Base-by-base conservation (phyloP, 2,113 vertebrate genomes). In the Labeo rohita region DNA sequence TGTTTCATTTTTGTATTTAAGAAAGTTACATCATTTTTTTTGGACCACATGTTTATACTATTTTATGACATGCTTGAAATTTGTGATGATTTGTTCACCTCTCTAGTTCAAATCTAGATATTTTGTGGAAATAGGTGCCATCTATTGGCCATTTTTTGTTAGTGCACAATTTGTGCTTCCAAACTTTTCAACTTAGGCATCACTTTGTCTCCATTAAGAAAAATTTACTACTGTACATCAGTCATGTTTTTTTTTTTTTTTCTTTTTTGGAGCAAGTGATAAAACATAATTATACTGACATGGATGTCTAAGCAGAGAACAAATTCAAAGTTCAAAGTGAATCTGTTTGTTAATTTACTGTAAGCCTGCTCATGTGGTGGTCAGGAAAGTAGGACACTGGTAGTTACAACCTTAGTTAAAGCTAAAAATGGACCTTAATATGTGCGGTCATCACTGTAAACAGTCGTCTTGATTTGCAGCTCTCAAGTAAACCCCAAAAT, bases 401-500 rank as follows among this genome's bases (percentile, higher is more conserved):
- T 18, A 78, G 21, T 28, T 8, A n/a, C 13, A 74, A 74, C 72
- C 23, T 49, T 23, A 49, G 21, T 23, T 8, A 21, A 75, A 28
- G 21, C 45, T 75, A 23, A 75, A 75, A 75, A 49, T 75, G 72
- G 72, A 74, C 49, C 16, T 45, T 59, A 28, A n/a, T 79, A 13
- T 8, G 54, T 72, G 23, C 8, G 63, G 52, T 63, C 84, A 12
- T 63, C 80, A 16, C 18, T 61, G n/a, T 77, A 87, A 49, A 73
- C 49, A 39, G 8, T 78, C 45, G 28, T 43, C 50, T 80, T 36
- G 72, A 45, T 61, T 61, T 61, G 21, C 54, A 80, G 54, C 21
- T 61, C 11, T 15, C 77, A 84, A 81, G 45, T 79, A 63, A 80
- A 72, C 21, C 56, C 12, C n/a, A 18, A 84, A 66, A 80, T n/a